Conservation (phyloP, 2,797 vertebrate species). For the Sebastes aleutianus region DNA sequence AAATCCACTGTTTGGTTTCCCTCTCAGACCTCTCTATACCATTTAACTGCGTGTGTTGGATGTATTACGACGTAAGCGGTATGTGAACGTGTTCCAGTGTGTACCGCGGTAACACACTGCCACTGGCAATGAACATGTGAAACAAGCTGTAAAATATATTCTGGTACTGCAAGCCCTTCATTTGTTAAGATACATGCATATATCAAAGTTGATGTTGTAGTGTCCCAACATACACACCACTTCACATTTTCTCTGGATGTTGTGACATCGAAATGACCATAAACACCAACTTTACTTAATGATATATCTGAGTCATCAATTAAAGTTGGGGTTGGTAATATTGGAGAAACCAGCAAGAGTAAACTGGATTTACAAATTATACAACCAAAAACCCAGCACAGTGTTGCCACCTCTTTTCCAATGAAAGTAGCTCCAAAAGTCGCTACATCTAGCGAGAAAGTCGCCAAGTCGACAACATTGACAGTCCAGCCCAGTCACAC, state of each 20-base stretch:
- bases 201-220: neutral
- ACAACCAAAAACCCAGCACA: neutral
- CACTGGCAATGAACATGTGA: conserved; percentile 14
- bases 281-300: neutral
- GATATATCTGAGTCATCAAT: neutral
- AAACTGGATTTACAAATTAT: neutral
- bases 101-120: neutral
- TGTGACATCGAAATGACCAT: neutral
- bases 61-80: neutral
- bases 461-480: neutral
- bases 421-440: neutral
- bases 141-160: conserved; percentile 53
- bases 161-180: conserved; percentile 13
- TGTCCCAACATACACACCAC: neutral
- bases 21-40: neutral
- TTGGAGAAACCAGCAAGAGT: neutral
- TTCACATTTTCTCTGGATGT: neutral
- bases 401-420: neutral
- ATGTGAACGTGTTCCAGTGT: conserved; percentile 30
- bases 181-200: neutral
- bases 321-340: neutral
- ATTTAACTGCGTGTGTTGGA: conserved; percentile 11
- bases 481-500: neutral
- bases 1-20: neutral
- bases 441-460: neutral